Evolutionary conservation across 2,888 invertebrate genomes (phyloP).

Genomic region (Synanthedon formicaeformis): DNA sequence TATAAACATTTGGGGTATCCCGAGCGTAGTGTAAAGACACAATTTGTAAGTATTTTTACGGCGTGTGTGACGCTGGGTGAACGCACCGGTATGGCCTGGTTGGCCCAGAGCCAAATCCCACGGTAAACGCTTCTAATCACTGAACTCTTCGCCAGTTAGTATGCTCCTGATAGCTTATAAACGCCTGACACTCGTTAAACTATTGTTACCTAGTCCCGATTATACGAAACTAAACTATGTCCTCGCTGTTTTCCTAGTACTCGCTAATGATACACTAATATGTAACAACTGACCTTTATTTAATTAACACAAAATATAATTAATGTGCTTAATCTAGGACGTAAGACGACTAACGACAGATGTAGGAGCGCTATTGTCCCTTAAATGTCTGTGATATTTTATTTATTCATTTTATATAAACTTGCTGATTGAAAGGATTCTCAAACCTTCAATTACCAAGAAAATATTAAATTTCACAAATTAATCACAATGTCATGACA

Average conservation of each 20-base stretch:
- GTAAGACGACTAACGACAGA: conserved; percentile 4
- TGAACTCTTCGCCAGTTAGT: conserved; percentile 46
- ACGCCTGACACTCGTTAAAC: conserved; percentile 51
- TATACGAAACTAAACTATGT: not conserved
- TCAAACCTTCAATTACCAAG: no score
- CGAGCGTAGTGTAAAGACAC: conserved; percentile 38
- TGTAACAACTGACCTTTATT: no score
- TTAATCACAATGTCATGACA: no score
- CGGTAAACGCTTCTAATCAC: conserved; percentile 63
- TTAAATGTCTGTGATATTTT: not conserved
- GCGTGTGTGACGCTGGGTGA: conserved; percentile 43
- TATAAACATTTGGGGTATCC: conserved; percentile 33
- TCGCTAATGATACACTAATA: conserved; percentile 1
- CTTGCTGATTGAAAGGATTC: no score
- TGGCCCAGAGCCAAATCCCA: conserved; percentile 62
- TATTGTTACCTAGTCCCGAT: conserved; percentile 23
- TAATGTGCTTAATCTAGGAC: conserved; percentile 2
- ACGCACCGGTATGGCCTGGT: conserved; percentile 61
- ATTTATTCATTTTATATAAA: no score
- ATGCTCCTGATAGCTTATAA: conserved; percentile 55
- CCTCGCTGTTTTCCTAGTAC: conserved; percentile 3
- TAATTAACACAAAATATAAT: not conserved
- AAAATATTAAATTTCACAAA: no score
- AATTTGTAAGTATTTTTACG: conserved; percentile 46
- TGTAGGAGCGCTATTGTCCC: conserved; percentile 3